phyloP scores from a whole-genome alignment of 1,140 invertebrate genomes.

The Lasioglossum albipes region DNA sequence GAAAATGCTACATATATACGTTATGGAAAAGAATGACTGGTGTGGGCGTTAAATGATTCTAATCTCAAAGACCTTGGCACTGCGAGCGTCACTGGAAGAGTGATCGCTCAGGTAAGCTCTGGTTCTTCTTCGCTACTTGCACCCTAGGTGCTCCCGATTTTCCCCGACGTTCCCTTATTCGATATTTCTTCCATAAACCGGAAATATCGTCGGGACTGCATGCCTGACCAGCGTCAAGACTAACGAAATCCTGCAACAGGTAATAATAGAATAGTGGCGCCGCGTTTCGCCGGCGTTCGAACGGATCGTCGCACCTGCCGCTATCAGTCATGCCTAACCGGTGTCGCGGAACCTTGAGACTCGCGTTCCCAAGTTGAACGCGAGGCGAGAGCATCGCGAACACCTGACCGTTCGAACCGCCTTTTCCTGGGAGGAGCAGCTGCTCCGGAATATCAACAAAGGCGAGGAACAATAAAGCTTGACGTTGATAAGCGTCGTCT shows the following conservation, averaged over 20 bases:
- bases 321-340: slow-evolving; percentile 12
- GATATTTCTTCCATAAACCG: no score
- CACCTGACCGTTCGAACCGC: slow-evolving; percentile 32
- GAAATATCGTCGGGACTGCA: no score
- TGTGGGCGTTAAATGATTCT: no score
- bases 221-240: slow-evolving; percentile 15
- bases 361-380: not conserved
- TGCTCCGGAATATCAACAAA: slow-evolving; percentile 1
- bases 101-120: no score
- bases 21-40: no score
- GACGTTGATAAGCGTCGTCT: not conserved
- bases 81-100: no score
- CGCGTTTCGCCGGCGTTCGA: not conserved
- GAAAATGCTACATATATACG: no score
- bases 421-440: not conserved
- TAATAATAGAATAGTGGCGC: slow-evolving; percentile 27
- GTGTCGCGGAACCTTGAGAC: slow-evolving; percentile 21
- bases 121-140: no score
- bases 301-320: slow-evolving; percentile 36
- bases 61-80: no score
- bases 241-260: not conserved
- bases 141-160: no score
- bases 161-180: no score
- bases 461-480: not conserved
- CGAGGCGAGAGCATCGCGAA: not conserved